These are phyloP conservation scores for Lontra canadensis DNA, from an alignment of 2,113 vertebrate genomes.

Conservation along the genomic window DNA sequence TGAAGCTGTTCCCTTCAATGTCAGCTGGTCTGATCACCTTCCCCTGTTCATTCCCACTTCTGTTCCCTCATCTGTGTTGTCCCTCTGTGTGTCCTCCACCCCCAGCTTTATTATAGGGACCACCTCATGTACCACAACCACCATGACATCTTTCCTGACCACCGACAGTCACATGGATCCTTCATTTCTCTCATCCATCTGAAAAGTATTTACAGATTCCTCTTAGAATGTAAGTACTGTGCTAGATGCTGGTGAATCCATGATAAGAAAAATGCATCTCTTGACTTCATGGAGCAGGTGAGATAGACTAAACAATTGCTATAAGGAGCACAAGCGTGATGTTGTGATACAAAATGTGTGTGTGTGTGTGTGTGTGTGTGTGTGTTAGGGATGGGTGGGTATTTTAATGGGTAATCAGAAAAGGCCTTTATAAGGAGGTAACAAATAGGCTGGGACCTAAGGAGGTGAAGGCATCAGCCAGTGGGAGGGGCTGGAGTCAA, in stretches of 20 bases:
- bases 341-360: neutral
- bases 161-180: neutral
- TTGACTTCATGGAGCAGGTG: neutral
- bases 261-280: neutral
- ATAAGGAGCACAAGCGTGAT: neutral
- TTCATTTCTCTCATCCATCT: neutral
- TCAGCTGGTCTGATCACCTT: neutral
- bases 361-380: neutral
- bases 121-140: neutral
- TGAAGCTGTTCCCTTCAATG: neutral
- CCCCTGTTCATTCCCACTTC: neutral
- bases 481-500: neutral
- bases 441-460: neutral
- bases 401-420: neutral
- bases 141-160: neutral
- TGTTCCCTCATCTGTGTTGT: neutral
- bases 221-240: neutral
- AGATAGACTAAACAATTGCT: neutral
- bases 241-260: neutral
- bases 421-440: neutral
- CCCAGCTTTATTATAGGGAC: neutral
- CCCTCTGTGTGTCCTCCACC: neutral
- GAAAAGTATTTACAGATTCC: neutral
- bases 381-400: neutral
- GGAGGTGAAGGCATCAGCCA: neutral